phyloP scores from a whole-genome alignment of 2,113 vertebrate genomes.

The Phodopus roborovskii region DNA sequence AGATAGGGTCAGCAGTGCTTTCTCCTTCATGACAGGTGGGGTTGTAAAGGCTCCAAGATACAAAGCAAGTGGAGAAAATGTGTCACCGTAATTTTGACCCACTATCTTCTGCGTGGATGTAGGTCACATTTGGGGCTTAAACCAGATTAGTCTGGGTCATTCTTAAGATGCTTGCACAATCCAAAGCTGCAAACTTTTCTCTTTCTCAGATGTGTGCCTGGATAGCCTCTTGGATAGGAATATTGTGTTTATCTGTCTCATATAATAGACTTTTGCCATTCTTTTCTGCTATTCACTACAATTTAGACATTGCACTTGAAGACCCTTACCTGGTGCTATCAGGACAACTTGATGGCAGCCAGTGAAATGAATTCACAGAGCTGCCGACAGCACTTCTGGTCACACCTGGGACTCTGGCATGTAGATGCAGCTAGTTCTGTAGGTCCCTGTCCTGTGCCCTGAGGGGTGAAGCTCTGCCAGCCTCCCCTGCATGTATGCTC shows the following conservation, averaged over 20 bases:
- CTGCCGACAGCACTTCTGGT: neutral
- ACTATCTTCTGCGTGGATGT: neutral
- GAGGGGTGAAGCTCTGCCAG: neutral
- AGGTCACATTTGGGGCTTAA: constrained; percentile 52
- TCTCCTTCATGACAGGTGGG: neutral
- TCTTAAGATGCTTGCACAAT: neutral
- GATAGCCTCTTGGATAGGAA: neutral
- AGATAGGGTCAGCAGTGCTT: neutral
- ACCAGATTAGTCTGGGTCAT: constrained; percentile 30
- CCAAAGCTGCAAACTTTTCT: neutral
- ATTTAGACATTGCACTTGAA: constrained; percentile 25
- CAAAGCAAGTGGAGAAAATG: constrained; percentile 3
- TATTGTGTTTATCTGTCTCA: neutral
- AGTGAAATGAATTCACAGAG: neutral
- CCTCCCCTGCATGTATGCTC: neutral
- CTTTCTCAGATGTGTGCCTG: neutral
- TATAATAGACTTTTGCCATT: neutral
- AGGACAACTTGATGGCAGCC: neutral
- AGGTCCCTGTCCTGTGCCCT: neutral
- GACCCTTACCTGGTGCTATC: neutral
- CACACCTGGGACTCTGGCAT: neutral
- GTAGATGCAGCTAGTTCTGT: neutral
- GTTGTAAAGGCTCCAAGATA: neutral
- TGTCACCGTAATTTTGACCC: neutral
- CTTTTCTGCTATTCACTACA: neutral